A percentile compares a stretch with the other conserved stretches of the same genome.
Conservation (phyloP, 1,140 invertebrate species). For the Drosophila takahashii region DNA sequence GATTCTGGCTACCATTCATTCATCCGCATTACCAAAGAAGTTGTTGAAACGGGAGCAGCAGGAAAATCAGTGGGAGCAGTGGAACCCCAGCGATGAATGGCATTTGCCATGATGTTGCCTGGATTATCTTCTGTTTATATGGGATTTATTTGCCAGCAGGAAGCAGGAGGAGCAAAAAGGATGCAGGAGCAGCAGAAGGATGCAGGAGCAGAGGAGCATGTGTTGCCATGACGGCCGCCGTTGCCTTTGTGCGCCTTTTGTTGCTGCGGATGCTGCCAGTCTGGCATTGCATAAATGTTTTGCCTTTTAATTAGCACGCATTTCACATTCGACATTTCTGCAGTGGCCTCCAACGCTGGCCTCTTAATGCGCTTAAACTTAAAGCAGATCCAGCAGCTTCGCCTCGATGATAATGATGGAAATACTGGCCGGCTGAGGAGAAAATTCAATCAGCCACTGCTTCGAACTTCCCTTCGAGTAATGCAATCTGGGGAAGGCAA, state of each 20-base stretch:
- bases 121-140: conserved; percentile 83
- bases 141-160: conserved; percentile 65
- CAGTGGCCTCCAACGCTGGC: conserved; percentile 9
- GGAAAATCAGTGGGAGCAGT: conserved; percentile 15
- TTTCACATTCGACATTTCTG: conserved; percentile 42
- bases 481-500: conserved; percentile 57
- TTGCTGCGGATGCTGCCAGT: conserved; percentile 43
- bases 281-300: conserved; percentile 78
- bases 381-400: conserved; percentile 43
- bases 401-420: conserved; percentile 21
- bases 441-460: conserved; percentile 69
- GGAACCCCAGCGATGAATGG: conserved; percentile 54
- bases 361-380: conserved; percentile 73
- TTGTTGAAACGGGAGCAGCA: conserved; percentile 12
- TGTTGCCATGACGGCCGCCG: conserved; percentile 75
- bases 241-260: conserved; percentile 54
- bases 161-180: conserved; percentile 1
- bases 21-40: conserved; percentile 35
- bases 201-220: conserved; percentile 5
- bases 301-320: conserved; percentile 81
- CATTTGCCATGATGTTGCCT: conserved; percentile 66
- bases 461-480: conserved; percentile 36
- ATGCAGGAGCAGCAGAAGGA: background rate
- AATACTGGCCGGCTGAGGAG: conserved; percentile 36
- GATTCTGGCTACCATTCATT: conserved; percentile 31